Conservation (phyloP, 2,113 vertebrate species). For the Pedetes capensis region DNA sequence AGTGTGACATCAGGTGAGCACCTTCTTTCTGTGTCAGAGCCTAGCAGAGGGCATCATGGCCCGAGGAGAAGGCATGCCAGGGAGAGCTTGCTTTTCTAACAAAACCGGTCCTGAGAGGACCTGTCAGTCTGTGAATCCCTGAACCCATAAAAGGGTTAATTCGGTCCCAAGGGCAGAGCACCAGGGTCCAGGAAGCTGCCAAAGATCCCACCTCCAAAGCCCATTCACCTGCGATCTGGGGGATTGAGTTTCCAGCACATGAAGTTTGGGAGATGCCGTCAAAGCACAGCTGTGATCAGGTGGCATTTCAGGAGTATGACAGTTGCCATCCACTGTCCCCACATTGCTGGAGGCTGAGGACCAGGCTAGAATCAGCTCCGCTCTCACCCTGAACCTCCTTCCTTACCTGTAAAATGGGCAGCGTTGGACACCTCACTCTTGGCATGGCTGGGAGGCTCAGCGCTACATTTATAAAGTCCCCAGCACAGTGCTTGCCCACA, state of each 20-base stretch:
- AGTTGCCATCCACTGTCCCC: too few relatives aligned
- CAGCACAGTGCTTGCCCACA: rapidly evolving
- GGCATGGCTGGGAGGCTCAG: too few relatives aligned
- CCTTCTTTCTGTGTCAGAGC: neutral
- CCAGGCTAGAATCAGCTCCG: too few relatives aligned
- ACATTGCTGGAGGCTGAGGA: neutral
- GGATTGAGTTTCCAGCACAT: too few relatives aligned
- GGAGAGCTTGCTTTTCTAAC: neutral
- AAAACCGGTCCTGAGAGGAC: neutral
- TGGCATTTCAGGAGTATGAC: neutral
- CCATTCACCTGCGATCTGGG: too few relatives aligned
- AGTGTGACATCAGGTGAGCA: too few relatives aligned
- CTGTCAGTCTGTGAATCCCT: neutral
- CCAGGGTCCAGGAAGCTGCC: too few relatives aligned
- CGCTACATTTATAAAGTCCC: neutral
- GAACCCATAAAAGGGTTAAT: neutral
- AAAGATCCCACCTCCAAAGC: too few relatives aligned
- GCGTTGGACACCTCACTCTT: too few relatives aligned
- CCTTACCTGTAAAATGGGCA: neutral
- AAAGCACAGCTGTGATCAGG: too few relatives aligned
- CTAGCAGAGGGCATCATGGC: neutral
- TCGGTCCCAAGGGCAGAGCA: neutral
- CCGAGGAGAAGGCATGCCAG: neutral
- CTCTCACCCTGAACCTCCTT: neutral
- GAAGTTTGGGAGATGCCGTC: too few relatives aligned